Conservation (phyloP, 2,888 invertebrate genomes). For the Minunthozetes semirufus region DNA sequence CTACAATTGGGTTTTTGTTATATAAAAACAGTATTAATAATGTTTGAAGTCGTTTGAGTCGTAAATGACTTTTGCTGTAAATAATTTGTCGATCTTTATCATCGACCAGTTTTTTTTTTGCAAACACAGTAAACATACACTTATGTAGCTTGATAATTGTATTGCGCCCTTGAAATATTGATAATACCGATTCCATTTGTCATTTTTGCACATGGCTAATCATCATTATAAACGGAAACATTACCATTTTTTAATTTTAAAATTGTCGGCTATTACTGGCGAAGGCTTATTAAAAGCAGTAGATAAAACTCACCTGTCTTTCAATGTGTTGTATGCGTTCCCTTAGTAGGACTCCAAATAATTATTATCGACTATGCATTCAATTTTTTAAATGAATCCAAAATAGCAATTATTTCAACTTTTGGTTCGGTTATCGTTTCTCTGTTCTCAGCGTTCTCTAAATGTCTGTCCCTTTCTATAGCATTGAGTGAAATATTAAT, state of each 20-base stretch:
- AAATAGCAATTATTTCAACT: not conserved
- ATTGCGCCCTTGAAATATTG: slow-evolving; percentile 15
- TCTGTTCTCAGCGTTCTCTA: not conserved
- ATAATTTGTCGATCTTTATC: slow-evolving; percentile 9
- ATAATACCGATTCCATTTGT: slow-evolving; percentile 19
- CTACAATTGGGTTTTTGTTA: no score
- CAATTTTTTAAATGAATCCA: not conserved
- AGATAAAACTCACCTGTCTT: not conserved
- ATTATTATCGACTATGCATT: not conserved
- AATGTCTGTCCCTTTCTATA: not conserved
- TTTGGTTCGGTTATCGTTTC: not conserved
- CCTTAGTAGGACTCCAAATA: not conserved
- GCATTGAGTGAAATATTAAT: slow-evolving; percentile 3
- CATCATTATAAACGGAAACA: slow-evolving; percentile 30
- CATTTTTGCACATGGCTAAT: slow-evolving; percentile 23
- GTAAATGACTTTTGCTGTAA: slow-evolving; percentile 1
- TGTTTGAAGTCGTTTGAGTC: not conserved
- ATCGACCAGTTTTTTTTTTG: not conserved
- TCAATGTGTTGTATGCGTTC: not conserved
- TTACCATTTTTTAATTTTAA: slow-evolving; percentile 18
- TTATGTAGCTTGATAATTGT: not conserved
- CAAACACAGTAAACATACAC: not conserved
- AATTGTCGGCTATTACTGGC: slow-evolving; percentile 2
- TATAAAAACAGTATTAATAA: not conserved
- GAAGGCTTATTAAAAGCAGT: not conserved